Conservation (phyloP, 64 coral and sea anemone species). For the Acropora tenuis region DNA sequence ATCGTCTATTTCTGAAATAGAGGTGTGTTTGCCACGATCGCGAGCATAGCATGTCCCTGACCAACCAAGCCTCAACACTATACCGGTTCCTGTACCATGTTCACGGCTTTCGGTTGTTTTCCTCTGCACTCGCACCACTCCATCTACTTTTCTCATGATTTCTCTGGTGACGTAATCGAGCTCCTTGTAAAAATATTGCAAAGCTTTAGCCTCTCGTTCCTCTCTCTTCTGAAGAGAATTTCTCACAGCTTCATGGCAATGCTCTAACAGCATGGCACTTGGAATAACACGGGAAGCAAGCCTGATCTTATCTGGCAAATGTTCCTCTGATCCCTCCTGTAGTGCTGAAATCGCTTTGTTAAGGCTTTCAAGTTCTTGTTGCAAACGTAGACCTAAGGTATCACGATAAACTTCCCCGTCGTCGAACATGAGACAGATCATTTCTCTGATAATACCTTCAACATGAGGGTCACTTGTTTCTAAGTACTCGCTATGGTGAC, state of each 20-base stretch:
- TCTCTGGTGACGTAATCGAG: slow-evolving; percentile 8
- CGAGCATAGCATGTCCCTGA: not conserved
- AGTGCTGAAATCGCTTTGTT: not conserved
- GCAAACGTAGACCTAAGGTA: not conserved
- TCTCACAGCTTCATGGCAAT: not conserved
- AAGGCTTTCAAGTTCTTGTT: not conserved
- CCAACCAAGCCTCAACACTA: slow-evolving; percentile 4
- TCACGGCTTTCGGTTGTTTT: slow-evolving; percentile 12
- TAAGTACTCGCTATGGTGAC: not conserved
- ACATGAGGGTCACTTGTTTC: slow-evolving; percentile 24
- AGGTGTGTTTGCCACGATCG: slow-evolving; percentile 8
- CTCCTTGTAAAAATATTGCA: not conserved
- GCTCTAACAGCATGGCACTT: slow-evolving; percentile 14
- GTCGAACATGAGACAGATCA: not conserved
- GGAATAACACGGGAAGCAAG: slow-evolving; percentile 14
- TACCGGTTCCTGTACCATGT: slow-evolving; percentile 20
- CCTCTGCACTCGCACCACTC: slow-evolving; percentile 27
- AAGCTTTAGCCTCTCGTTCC: slow-evolving; percentile 3
- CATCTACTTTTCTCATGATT: slow-evolving; percentile 21
- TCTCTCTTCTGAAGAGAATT: slow-evolving; percentile 9
- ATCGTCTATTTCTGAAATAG: not conserved
- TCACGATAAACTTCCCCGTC: not conserved
- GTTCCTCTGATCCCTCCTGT: slow-evolving; percentile 11
- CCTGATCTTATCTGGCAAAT: slow-evolving; percentile 16
- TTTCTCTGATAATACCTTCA: not conserved